phyloP scores from a whole-genome alignment of 2,888 invertebrate species.

The Sarcophaga subvicina region DNA sequence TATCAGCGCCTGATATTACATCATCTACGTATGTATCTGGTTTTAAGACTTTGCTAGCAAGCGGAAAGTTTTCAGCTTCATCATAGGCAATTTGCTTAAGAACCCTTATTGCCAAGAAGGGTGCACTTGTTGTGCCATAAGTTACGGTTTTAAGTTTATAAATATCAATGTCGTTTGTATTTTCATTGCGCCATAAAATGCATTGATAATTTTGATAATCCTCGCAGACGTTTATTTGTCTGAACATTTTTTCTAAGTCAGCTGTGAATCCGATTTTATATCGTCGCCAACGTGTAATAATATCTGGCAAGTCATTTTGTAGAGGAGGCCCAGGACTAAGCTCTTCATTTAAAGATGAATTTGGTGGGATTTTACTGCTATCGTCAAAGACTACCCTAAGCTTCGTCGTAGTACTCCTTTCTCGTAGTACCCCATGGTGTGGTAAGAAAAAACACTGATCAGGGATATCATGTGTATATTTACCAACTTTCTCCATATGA shows the following conservation, averaged over 20 bases:
- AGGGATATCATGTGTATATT: constrained; percentile 14
- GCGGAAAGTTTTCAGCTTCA: constrained; percentile 7
- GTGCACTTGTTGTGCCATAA: constrained; percentile 21
- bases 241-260: constrained; percentile 59
- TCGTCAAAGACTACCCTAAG: too few relatives aligned
- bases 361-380: too few relatives aligned
- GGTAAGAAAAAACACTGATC: too few relatives aligned
- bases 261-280: constrained; percentile 37
- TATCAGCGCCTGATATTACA: constrained; percentile 54
- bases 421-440: too few relatives aligned
- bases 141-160: constrained; percentile 40
- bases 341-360: too few relatives aligned
- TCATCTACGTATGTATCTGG: constrained; percentile 40
- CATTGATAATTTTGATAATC: constrained; percentile 19
- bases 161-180: constrained; percentile 14
- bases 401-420: too few relatives aligned
- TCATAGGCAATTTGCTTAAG: constrained; percentile 36
- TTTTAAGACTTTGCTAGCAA: constrained; percentile 21
- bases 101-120: constrained; percentile 32
- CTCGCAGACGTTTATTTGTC: constrained; percentile 32
- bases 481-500: constrained; percentile 13
- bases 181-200: constrained; percentile 8
- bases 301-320: too few relatives aligned
- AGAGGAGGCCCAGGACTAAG: too few relatives aligned
- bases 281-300: too few relatives aligned